Evolutionary conservation across 2,113 vertebrate genomes (phyloP), one percentile per base, ranked within the genome.

Genomic region (Chaenocephalus aceratus): DNA sequence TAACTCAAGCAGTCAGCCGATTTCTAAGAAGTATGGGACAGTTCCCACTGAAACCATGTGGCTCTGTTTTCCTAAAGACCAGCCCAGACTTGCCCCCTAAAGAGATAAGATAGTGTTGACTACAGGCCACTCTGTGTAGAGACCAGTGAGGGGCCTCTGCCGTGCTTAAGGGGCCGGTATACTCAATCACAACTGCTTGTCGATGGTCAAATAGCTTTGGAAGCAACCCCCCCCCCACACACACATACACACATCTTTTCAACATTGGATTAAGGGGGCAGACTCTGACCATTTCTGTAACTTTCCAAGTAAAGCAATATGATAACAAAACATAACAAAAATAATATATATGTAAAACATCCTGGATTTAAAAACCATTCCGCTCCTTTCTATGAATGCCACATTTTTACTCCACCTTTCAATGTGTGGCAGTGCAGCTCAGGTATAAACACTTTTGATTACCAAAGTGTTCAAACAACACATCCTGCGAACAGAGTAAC

Each of bases 81-180:
- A 72, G 93, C 83, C 88, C 84, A 73, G 90, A 90, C 93, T 82
- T 89, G 93, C 87, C 86, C 82, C 75, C 59, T 54, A 82, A 30
- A 10, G 14, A 92, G 93, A 94, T 93, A 93, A 94, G 92, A 92
- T 92, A 88, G 83, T 88, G 88, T 91, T 92, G 90, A 89, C 85
- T 92, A 73, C 87, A 86, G 87, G 76, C 34, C 82, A 81, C 84
- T 70, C 57, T 69, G 70, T 82, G 78, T 49, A 84, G 61, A 85
- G 66, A 36, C 18, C 65, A 53, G 71, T 66, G 79, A 63, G 85
- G 77, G 89, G 86, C 86, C 87, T 81, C 72, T 36, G 65, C 79
- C 88, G 89, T 73, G 85, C 85, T 94, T 76, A 71, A 76, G 60
- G 73, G 80, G 73, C 45, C 21, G 34, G 49, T 9, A 15, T 10